Percentiles rank a stretch among this genome's conserved stretches.
Evolutionary conservation across 2,888 invertebrate genomes (phyloP).

Genomic region (Oligia latruncula): DNA sequence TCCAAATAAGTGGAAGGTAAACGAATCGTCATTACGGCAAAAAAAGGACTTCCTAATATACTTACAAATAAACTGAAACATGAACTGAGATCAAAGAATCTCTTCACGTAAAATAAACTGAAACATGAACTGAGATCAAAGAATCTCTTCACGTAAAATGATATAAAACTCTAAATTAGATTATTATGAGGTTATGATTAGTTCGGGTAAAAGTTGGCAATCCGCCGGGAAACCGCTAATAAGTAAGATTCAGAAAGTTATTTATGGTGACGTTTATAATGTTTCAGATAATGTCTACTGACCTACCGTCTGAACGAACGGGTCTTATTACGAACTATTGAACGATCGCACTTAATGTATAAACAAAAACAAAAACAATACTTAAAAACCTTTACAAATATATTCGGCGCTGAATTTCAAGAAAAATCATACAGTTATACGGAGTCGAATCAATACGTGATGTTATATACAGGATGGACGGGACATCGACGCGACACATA

Average conservation of each 20-base stretch:
- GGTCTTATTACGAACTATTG: not conserved
- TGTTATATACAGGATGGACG: too few relatives aligned
- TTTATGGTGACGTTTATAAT: not conserved
- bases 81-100: not conserved
- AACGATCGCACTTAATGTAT: not conserved
- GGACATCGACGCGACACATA: too few relatives aligned
- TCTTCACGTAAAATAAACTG: not conserved
- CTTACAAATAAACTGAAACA: not conserved
- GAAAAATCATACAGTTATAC: too few relatives aligned
- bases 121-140: not conserved
- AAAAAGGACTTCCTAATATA: not conserved
- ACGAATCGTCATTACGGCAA: not conserved
- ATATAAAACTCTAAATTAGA: not conserved
- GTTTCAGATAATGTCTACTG: constrained; percentile 1
- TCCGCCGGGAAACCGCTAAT: not conserved
- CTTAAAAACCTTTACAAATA: too few relatives aligned
- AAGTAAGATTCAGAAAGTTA: not conserved
- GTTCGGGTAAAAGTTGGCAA: constrained; percentile 1
- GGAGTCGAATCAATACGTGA: too few relatives aligned
- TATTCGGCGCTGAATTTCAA: too few relatives aligned
- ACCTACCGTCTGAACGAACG: not conserved
- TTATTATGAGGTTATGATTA: not conserved
- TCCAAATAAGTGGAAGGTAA: not conserved
- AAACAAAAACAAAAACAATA: too few relatives aligned
- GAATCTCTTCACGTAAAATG: not conserved